These are phyloP conservation scores for Anolis apletophallus DNA, from an alignment of 2,797 vertebrate genomes.

Conservation along the genomic window DNA sequence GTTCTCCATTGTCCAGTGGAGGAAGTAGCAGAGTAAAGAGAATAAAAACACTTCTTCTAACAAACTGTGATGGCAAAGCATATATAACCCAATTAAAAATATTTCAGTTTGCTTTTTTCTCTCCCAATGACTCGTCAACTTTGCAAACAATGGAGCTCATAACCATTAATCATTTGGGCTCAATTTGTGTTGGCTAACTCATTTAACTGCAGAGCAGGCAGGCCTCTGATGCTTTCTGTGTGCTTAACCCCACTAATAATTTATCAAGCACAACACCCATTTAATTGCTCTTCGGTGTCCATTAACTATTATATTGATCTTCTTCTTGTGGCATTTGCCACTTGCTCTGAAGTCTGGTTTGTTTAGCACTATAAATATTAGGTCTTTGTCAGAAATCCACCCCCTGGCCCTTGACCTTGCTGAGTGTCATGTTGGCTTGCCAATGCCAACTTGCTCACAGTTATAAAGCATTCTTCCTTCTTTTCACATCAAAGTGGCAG, in stretches of 20 bases:
- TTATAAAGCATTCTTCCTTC: background rate
- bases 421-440: background rate
- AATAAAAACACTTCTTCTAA: background rate
- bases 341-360: conserved; percentile 8
- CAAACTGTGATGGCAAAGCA: background rate
- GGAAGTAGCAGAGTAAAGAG: fast-evolving
- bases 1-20: background rate
- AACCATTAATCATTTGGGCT: conserved; percentile 57
- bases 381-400: background rate
- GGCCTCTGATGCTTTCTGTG: conserved; percentile 7
- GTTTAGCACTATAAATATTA: conserved; percentile 27
- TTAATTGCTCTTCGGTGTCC: conserved; percentile 58
- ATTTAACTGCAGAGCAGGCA: conserved; percentile 29
- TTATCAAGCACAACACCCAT: conserved; percentile 63
- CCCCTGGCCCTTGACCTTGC: background rate
- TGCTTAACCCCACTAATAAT: conserved; percentile 62
- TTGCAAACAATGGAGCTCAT: conserved; percentile 36
- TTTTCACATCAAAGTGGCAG: background rate
- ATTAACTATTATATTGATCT: conserved; percentile 61
- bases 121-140: conserved; percentile 31
- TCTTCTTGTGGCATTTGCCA: conserved; percentile 29
- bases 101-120: conserved; percentile 37
- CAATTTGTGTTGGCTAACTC: conserved; percentile 29
- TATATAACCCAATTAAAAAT: conserved; percentile 32
- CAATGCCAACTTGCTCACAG: background rate